phyloP scores from a whole-genome alignment of 2,797 vertebrate species.

The Monodelphis domestica region DNA sequence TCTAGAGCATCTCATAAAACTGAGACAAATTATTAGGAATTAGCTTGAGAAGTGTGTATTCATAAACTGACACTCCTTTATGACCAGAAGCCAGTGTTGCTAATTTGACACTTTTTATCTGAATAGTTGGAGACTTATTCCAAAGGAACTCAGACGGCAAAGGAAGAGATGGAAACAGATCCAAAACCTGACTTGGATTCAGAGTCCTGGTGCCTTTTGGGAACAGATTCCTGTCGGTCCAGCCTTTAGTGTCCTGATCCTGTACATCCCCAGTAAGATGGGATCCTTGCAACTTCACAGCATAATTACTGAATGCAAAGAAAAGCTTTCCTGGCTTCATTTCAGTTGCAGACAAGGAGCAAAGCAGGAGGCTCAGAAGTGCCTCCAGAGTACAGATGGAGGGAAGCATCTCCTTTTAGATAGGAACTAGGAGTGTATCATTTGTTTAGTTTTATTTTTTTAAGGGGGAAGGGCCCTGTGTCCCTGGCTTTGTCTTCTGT shows the following conservation, averaged over 20 bases:
- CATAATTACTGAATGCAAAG: slow-evolving; percentile 86
- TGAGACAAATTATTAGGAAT: not conserved
- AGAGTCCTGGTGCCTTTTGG: slow-evolving; percentile 89
- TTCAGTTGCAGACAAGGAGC: slow-evolving; percentile 84
- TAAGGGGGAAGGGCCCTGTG: slow-evolving; percentile 77
- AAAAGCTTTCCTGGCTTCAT: slow-evolving; percentile 86
- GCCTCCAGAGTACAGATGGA: slow-evolving; percentile 80
- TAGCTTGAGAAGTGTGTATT: slow-evolving; percentile 18
- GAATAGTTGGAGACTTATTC: slow-evolving; percentile 85
- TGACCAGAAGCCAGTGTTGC: not conserved
- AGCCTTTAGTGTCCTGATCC: slow-evolving; percentile 86
- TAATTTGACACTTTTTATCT: slow-evolving; percentile 75
- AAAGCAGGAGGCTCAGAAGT: slow-evolving; percentile 80
- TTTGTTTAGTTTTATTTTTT: slow-evolving; percentile 64
- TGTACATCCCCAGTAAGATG: slow-evolving; percentile 72
- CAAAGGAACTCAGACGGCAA: slow-evolving; percentile 86
- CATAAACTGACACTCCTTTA: not conserved
- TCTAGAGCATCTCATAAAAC: not conserved
- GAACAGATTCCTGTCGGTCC: slow-evolving; percentile 88
- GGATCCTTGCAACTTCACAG: slow-evolving; percentile 86
- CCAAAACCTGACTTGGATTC: slow-evolving; percentile 87
- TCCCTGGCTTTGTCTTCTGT: slow-evolving; percentile 80
- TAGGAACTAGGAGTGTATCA: slow-evolving; percentile 82
- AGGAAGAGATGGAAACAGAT: slow-evolving; percentile 87
- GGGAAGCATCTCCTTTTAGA: slow-evolving; percentile 76